Conservation (phyloP, 2,113 vertebrate genomes). For the Fregata magnificens region DNA sequence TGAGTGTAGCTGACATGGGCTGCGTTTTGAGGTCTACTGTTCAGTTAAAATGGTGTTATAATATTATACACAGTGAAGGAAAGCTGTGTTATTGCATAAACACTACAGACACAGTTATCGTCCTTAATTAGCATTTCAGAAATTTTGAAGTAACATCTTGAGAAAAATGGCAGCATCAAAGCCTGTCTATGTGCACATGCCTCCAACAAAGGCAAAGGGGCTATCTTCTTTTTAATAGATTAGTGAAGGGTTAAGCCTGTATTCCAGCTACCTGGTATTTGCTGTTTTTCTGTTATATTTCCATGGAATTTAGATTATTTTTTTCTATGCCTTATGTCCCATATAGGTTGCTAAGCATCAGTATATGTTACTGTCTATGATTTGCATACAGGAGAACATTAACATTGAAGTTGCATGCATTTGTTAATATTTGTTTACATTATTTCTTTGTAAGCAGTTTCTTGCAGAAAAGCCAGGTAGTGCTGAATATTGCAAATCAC, state of each 20-base stretch:
- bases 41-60: background rate
- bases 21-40: background rate
- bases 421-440: background rate
- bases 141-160: background rate
- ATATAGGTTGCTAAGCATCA: background rate
- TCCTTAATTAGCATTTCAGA: background rate
- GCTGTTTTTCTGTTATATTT: background rate
- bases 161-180: background rate
- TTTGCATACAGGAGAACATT: background rate
- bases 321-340: background rate
- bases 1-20: background rate
- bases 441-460: background rate
- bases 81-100: background rate
- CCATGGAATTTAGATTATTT: background rate
- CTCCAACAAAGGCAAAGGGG: background rate
- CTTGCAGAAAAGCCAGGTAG: background rate
- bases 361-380: background rate
- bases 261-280: background rate
- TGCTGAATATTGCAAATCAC: background rate
- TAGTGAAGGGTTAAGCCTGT: background rate
- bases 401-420: background rate
- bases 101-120: background rate
- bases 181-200: background rate
- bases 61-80: background rate
- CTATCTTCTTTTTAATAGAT: background rate